These are phyloP conservation scores for Aurelia sp. DNA, from an alignment of 30 jellyfish, hydroid and myxozoan species.

Conservation along the genomic window DNA sequence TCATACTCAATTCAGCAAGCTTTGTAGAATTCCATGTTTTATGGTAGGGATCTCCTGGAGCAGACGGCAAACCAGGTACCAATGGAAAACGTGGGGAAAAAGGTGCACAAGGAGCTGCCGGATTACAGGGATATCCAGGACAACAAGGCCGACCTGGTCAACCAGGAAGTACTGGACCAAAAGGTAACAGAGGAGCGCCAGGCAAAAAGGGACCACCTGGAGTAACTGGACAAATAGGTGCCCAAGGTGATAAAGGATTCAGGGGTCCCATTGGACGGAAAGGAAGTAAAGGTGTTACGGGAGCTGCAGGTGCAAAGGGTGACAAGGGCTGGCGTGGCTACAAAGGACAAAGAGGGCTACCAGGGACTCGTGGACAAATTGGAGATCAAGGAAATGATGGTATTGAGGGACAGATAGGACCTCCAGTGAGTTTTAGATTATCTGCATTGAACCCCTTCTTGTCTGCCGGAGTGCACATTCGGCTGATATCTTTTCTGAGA, in stretches of 20 bases:
- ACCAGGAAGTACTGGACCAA: conserved; percentile 22
- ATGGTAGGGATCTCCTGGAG: conserved; percentile 3
- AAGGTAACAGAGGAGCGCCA: conserved; percentile 83
- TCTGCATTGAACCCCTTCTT: no score
- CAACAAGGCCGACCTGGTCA: conserved; percentile 45
- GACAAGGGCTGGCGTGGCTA: conserved; percentile 93
- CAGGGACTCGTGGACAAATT: conserved; percentile 65
- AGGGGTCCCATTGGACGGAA: conserved; percentile 81
- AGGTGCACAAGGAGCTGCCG: conserved; percentile 32
- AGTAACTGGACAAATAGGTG: conserved; percentile 35
- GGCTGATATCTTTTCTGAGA: no score
- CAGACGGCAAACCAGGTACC: conserved; percentile 26
- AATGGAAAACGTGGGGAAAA: conserved; percentile 55
- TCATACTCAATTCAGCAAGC: no score
- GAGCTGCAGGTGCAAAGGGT: conserved; percentile 87
- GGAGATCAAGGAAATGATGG: conserved; percentile 73
- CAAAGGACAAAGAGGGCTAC: conserved; percentile 82
- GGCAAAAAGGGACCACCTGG: conserved; percentile 77
- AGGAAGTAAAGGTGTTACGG: conserved; percentile 78
- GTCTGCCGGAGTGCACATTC: no score
- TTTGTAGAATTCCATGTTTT: not conserved
- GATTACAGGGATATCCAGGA: conserved; percentile 56
- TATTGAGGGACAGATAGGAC: conserved; percentile 21
- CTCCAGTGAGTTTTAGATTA: conserved; percentile 11
- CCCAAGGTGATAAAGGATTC: conserved; percentile 73